These are phyloP conservation scores for Solen grandis DNA, from an alignment of 1,140 invertebrate species.

Conservation along the genomic window DNA sequence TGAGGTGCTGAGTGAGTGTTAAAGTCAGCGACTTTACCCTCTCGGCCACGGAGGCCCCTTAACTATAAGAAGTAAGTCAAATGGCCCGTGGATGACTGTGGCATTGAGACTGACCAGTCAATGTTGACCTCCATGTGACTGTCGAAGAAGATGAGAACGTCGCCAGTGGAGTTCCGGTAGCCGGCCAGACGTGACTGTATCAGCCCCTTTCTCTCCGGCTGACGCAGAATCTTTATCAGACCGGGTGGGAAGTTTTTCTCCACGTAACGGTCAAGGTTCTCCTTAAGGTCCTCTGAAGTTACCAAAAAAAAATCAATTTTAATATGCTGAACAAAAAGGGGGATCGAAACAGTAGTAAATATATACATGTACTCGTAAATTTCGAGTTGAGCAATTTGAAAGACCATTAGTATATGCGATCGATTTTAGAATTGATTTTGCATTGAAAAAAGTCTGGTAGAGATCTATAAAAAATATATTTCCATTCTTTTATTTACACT, in stretches of 20 bases:
- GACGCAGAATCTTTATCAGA: constrained; percentile 87
- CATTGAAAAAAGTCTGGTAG: neutral
- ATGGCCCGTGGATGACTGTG: too few relatives aligned
- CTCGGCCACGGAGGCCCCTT: too few relatives aligned
- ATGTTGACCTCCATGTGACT: constrained; percentile 95
- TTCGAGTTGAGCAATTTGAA: neutral
- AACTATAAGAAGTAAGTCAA: too few relatives aligned
- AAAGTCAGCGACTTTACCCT: too few relatives aligned
- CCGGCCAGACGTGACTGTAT: constrained; percentile 89
- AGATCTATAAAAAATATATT: too few relatives aligned
- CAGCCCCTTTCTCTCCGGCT: constrained; percentile 89
- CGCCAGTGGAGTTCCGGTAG: constrained; percentile 86
- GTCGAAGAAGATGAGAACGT: constrained; percentile 96
- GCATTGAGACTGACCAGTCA: constrained; percentile 87
- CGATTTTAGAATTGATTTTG: neutral
- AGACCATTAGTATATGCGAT: neutral
- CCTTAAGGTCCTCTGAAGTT: constrained; percentile 66
- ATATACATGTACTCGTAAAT: too few relatives aligned
- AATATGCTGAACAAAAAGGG: too few relatives aligned
- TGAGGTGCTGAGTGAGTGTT: too few relatives aligned
- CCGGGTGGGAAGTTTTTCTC: constrained; percentile 63
- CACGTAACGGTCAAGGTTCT: constrained; percentile 65
- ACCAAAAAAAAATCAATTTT: neutral
- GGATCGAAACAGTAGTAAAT: too few relatives aligned
- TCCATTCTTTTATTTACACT: too few relatives aligned